A percentile compares a stretch with the other conserved stretches of the same genome.
These are phyloP conservation scores for Clavelina lepadiformis DNA, from an alignment of 23 tunicate species.

Conservation along the genomic window DNA sequence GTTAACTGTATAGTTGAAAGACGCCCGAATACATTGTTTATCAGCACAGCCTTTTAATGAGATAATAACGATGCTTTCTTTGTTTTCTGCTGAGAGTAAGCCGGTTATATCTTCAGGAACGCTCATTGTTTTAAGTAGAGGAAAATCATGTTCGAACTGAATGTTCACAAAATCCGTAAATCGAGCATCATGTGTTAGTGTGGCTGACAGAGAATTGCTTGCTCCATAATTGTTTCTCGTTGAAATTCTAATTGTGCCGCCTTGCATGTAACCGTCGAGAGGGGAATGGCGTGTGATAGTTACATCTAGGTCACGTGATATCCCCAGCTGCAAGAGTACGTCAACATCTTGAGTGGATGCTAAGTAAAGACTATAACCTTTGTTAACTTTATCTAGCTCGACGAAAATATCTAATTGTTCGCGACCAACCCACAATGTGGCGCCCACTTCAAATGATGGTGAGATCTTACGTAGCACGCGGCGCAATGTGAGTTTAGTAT, in stretches of 20 bases:
- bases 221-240: not conserved
- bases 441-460: conserved; percentile 11
- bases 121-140: not conserved
- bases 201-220: not conserved
- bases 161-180: not conserved
- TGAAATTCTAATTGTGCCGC: not conserved
- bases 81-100: not conserved
- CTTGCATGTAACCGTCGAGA: not conserved
- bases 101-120: not conserved
- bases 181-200: not conserved
- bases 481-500: conserved; percentile 8
- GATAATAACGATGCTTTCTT: not conserved
- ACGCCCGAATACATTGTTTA: not conserved
- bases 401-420: not conserved
- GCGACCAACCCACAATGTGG: conserved; percentile 10
- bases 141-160: conserved; percentile 1
- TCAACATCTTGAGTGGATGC: conserved; percentile 2
- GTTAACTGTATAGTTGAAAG: too few relatives aligned
- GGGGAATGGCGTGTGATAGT: not conserved
- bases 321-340: not conserved
- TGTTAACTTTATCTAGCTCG: not conserved
- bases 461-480: conserved; percentile 4
- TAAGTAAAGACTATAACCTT: not conserved
- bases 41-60: not conserved
- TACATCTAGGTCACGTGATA: not conserved